Evolutionary conservation across 2,888 invertebrate species (phyloP), one percentile per base, ranked within the genome.

Genomic region (Listrodromus nycthemerus): DNA sequence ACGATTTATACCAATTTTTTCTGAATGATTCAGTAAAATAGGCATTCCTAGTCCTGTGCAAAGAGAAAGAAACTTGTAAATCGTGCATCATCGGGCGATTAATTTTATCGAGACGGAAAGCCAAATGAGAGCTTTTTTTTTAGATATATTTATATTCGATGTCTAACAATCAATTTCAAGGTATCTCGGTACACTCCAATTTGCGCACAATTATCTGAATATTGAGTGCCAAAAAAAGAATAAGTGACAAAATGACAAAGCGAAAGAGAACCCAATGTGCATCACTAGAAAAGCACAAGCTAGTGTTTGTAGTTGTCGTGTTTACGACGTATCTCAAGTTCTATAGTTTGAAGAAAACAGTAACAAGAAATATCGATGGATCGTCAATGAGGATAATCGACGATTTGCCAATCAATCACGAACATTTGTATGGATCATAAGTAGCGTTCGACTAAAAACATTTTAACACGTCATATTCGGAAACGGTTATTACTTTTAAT

Each of bases 151-250:
- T 55, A 55, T 82, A 50, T 82, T 82, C 55, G 73, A 66, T 71
- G 41, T 7, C 27, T 37, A 63, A 78, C 74, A 78, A 81, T 81
- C 70, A 66, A 70, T 78, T 73, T 48, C 41, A 19, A 37, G 73
- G 80, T 75, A 81, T 77, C 63, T 55, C 63, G 45, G 67, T 69
- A 63, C 30, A 78, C 78, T 37, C 30, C 63, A 73, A 83, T 67
- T 77, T 74, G 78, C 84, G 84, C 80, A 84, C 84, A 84, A 84
- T 74, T 61, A 55, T 66, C 50, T 13, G 63, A 83, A 83, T 83
- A 75, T 55, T 45, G 74, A 78, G 78, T 81, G 81, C 78, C 75
- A 78, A 81, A 84, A 81, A 30, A 2, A 55, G 41, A 30, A 37
- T 50, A 50, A 65, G 63, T 37, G 37, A 58, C 37, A 27, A 61